Evolutionary conservation across 92 coral and sea anemone species (phyloP).

Genomic region (Chrysogorgia sp.): DNA sequence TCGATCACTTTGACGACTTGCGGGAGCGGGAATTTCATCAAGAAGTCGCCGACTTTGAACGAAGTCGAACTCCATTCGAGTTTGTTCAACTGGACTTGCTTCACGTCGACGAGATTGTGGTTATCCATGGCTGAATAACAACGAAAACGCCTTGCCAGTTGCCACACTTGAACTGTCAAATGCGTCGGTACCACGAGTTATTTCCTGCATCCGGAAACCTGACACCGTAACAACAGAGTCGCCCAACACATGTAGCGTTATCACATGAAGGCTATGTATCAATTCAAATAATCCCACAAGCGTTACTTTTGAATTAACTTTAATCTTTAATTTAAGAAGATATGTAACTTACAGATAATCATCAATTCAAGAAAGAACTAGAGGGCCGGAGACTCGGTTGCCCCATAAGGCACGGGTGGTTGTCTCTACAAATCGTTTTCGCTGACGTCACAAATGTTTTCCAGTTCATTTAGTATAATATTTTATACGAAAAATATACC

Average conservation of each 20-base stretch:
- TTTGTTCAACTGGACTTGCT: slow-evolving; percentile 56
- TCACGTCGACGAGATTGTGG: slow-evolving; percentile 9
- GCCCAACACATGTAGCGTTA: too few relatives aligned
- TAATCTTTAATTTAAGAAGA: too few relatives aligned
- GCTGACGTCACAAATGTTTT: neutral
- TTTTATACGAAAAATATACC: too few relatives aligned
- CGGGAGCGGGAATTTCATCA: slow-evolving; percentile 79
- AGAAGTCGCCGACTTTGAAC: slow-evolving; percentile 71
- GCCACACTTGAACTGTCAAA: neutral
- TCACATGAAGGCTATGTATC: too few relatives aligned
- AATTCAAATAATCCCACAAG: too few relatives aligned
- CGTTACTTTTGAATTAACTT: too few relatives aligned
- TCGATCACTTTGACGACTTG: slow-evolving; percentile 92
- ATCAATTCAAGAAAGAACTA: too few relatives aligned
- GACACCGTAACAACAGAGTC: too few relatives aligned
- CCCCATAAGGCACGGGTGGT: too few relatives aligned
- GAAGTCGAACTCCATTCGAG: slow-evolving; percentile 82
- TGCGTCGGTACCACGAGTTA: neutral
- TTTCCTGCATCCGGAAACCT: too few relatives aligned
- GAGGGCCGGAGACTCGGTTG: too few relatives aligned
- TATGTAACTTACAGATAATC: too few relatives aligned
- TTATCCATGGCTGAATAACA: neutral
- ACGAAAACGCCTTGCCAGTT: neutral
- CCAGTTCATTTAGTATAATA: slow-evolving; percentile 15
- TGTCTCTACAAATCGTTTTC: neutral